Conservation (phyloP, 1,140 invertebrate genomes). For the Scaptomyza hsui region DNA sequence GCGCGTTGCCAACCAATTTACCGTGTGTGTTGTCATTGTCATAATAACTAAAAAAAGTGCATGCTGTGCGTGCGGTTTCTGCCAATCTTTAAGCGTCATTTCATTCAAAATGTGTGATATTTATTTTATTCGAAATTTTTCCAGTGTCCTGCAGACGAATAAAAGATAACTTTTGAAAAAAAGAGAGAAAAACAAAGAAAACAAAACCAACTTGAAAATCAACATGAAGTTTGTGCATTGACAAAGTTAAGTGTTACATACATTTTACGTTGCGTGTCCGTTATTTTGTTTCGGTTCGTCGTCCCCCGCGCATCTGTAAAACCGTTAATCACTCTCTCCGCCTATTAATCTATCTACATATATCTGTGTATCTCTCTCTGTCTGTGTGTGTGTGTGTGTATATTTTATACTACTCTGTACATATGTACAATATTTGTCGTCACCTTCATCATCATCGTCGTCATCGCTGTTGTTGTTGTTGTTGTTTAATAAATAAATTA, state of each 20-base stretch:
- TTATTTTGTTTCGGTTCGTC: conserved; percentile 26
- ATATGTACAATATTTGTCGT: conserved; percentile 81
- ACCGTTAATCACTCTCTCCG: conserved; percentile 32
- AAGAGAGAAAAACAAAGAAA: conserved; percentile 1
- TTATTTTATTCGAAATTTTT: conserved; percentile 12
- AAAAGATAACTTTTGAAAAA: conserved; percentile 5
- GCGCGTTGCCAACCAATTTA: conserved; percentile 70
- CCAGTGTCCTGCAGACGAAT: conserved; percentile 23
- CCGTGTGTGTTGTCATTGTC: conserved; percentile 56
- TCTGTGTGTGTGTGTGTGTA: conserved; percentile 48
- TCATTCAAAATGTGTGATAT: conserved; percentile 2
- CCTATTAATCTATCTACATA: conserved; percentile 5
- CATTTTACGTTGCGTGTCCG: conserved; percentile 41
- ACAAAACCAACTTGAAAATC: not conserved
- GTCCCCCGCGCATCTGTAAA: conserved; percentile 12
- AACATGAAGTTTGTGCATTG: conserved; percentile 33
- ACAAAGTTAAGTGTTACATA: conserved; percentile 46
- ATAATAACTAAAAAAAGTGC: conserved; percentile 50
- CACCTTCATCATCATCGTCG: conserved; percentile 59
- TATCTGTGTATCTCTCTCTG: conserved; percentile 23
- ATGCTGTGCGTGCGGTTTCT: conserved; percentile 8
- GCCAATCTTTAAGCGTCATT: conserved; percentile 8
- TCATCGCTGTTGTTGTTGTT: conserved; percentile 61
- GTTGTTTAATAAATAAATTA: conserved; percentile 56
- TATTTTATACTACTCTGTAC: conserved; percentile 60